Percentiles rank a stretch among this genome's conserved stretches.
phyloP scores from a whole-genome alignment of 1,140 invertebrate genomes.

The Polyergus mexicanus region DNA sequence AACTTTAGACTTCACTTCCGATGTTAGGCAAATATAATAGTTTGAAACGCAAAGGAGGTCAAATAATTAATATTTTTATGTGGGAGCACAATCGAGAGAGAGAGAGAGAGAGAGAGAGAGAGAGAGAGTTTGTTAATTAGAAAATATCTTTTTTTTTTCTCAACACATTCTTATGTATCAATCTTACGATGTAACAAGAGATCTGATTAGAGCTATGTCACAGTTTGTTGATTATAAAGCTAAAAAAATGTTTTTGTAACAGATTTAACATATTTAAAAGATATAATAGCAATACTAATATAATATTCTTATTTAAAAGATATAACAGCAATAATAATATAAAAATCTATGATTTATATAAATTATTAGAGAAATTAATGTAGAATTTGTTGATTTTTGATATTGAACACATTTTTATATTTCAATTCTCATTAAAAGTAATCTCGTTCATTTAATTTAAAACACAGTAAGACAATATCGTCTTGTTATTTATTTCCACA shows the following conservation, averaged over 20 bases:
- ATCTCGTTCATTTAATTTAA: not conserved
- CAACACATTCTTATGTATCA: too few relatives aligned
- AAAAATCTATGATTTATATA: not conserved
- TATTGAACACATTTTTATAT: not conserved
- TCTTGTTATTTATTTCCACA: not conserved
- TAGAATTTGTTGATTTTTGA: not conserved
- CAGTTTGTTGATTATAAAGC: not conserved
- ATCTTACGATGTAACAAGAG: not conserved
- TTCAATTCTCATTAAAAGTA: not conserved
- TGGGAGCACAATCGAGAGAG: not conserved
- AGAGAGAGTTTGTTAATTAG: too few relatives aligned
- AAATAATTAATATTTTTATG: slow-evolving; percentile 15
- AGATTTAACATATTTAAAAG: not conserved
- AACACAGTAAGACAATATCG: not conserved
- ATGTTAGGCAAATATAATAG: slow-evolving; percentile 16
- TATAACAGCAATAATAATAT: not conserved
- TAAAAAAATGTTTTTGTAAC: not conserved
- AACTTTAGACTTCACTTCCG: not conserved
- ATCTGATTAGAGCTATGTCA: not conserved
- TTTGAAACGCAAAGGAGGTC: not conserved
- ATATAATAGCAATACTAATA: not conserved
- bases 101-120: too few relatives aligned
- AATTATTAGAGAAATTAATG: not conserved
- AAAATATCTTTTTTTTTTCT: too few relatives aligned
- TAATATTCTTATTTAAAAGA: slow-evolving; percentile 8